Percentiles rank a stretch among this genome's conserved stretches.
Evolutionary conservation across 2,113 vertebrate genomes (phyloP).

Genomic region (Numenius arquata): DNA sequence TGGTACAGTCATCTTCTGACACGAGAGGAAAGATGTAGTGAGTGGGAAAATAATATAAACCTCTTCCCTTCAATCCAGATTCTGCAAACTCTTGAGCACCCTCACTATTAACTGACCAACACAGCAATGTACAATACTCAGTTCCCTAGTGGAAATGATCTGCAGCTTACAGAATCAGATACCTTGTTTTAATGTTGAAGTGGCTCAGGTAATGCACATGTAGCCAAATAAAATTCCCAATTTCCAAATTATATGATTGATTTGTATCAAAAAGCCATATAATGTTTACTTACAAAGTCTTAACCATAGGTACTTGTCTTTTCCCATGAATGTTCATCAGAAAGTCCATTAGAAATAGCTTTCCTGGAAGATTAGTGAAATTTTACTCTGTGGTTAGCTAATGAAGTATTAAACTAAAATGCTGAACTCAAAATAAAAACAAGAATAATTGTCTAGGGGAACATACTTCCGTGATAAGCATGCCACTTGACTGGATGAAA

Average conservation of each 20-base stretch:
- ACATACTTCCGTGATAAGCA: background rate
- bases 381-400: slow-evolving; percentile 25
- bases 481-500: background rate
- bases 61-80: background rate
- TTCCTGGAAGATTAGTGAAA: slow-evolving; percentile 23
- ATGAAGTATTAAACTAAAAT: slow-evolving; percentile 27
- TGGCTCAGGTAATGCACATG: background rate
- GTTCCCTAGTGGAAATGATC: background rate
- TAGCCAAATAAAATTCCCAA: background rate
- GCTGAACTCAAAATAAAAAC: background rate
- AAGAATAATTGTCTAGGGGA: background rate
- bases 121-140: background rate
- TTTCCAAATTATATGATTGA: background rate
- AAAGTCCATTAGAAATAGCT: background rate
- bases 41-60: background rate
- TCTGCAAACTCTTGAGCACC: background rate
- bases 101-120: background rate
- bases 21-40: background rate
- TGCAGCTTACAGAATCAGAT: background rate
- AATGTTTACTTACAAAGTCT: background rate
- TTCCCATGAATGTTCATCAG: background rate
- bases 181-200: background rate
- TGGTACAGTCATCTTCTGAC: slow-evolving; percentile 3
- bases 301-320: background rate
- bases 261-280: background rate